Evolutionary conservation across 2,797 vertebrate species (phyloP).

Genomic region (Aplochiton taeniatus): DNA sequence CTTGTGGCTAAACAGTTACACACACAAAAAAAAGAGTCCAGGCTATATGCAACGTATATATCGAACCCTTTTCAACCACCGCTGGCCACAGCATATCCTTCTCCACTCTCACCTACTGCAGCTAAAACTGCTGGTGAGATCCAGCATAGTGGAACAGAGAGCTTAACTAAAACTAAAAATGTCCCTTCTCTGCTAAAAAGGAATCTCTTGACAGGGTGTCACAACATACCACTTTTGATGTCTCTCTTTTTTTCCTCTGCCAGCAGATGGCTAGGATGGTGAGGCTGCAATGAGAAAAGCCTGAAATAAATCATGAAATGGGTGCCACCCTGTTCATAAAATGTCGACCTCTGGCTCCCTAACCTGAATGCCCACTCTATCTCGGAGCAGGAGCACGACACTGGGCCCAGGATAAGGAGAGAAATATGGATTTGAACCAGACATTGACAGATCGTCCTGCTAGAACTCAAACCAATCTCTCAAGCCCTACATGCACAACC

Average conservation of each 20-base stretch:
- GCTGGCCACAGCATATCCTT: too few species aligned
- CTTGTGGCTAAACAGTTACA: background rate
- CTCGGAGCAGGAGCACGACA: background rate
- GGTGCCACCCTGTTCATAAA: too few species aligned
- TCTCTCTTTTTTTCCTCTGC: constrained; percentile 19
- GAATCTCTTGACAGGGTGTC: constrained; percentile 30
- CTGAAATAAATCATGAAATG: constrained; percentile 28
- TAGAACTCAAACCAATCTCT: too few species aligned
- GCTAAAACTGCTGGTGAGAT: background rate
- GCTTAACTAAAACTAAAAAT: background rate
- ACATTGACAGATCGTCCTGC: too few species aligned
- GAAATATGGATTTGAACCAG: too few species aligned
- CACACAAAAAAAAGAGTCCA: background rate
- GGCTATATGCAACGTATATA: too few species aligned
- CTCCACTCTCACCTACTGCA: background rate
- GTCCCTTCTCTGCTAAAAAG: constrained; percentile 9
- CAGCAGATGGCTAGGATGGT: constrained; percentile 18
- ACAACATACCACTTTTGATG: constrained; percentile 20
- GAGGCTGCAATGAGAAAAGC: constrained; percentile 6
- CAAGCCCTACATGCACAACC: too few species aligned
- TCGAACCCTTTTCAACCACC: background rate
- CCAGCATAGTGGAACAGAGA: constrained; percentile 17
- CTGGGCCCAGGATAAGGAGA: too few species aligned
- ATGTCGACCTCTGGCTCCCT: too few species aligned
- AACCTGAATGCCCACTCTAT: background rate